Percentiles rank a stretch among this genome's conserved stretches.
Evolutionary conservation across 2,888 invertebrate genomes (phyloP).

Genomic region (Salticus scenicus): DNA sequence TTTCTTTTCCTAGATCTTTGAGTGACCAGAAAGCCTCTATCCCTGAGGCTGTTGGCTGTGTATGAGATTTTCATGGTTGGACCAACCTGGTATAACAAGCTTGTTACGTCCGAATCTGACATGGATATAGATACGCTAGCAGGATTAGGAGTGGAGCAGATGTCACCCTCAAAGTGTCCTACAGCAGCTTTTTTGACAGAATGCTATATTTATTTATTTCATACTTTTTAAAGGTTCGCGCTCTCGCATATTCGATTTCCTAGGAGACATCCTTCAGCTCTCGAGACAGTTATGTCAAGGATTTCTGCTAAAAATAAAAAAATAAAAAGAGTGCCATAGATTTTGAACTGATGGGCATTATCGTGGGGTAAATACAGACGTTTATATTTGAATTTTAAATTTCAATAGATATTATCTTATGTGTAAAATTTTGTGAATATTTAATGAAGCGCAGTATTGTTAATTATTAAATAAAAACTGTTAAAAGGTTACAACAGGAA

Average conservation of each 20-base stretch:
- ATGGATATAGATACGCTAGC: slow-evolving; percentile 15
- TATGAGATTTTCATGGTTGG: slow-evolving; percentile 37
- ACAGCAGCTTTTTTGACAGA: neutral
- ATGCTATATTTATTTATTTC: neutral
- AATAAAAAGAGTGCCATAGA: no score
- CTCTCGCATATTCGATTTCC: neutral
- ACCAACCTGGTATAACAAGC: slow-evolving; percentile 37
- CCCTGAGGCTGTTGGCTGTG: slow-evolving; percentile 24
- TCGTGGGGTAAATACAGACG: no score
- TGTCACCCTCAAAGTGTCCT: neutral
- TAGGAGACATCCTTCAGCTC: neutral
- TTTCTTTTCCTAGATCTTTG: slow-evolving; percentile 12
- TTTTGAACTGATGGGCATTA: no score
- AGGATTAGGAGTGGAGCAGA: slow-evolving; percentile 25
- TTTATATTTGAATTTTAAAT: no score
- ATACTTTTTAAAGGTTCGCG: neutral
- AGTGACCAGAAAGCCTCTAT: slow-evolving; percentile 37
- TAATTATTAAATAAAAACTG: no score
- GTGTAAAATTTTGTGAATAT: no score
- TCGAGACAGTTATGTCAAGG: neutral
- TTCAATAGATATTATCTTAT: no score
- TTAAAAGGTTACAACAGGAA: no score
- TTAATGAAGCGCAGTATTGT: no score
- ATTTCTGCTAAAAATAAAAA: neutral
- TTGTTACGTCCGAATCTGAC: slow-evolving; percentile 45